Evolutionary conservation across 2,113 vertebrate genomes (phyloP).

Genomic region (Salvator merianae): DNA sequence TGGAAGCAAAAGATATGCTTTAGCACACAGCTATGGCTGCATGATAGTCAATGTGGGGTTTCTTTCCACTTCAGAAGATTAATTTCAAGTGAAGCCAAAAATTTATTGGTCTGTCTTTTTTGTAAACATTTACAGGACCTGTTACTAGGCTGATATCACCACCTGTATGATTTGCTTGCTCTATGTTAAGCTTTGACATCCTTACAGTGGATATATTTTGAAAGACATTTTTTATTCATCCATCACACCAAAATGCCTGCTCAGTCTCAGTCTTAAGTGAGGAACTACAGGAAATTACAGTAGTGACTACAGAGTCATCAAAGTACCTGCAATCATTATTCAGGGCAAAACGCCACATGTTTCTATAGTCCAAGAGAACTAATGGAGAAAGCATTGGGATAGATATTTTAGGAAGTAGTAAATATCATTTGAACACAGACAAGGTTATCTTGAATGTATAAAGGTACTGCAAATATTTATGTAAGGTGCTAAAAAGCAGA

Average conservation of each 20-base stretch:
- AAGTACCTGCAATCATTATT: constrained; percentile 6
- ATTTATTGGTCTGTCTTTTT: not conserved
- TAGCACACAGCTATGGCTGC: not conserved
- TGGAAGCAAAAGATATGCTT: not conserved
- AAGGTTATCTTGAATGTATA: constrained; percentile 84
- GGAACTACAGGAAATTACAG: not conserved
- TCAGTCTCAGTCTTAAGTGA: not conserved
- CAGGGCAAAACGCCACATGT: not conserved
- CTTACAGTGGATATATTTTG: not conserved
- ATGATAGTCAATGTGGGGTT: not conserved
- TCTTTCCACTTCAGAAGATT: not conserved
- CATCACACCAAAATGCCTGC: rapidly evolving
- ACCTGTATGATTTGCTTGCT: not conserved
- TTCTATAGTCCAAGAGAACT: not conserved
- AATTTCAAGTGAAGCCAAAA: not conserved
- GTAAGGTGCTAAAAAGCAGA: constrained; percentile 84
- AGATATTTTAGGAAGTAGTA: constrained; percentile 80
- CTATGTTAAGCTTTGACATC: constrained; percentile 1
- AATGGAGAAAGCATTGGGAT: constrained; percentile 48
- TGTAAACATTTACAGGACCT: not conserved
- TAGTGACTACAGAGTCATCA: not conserved
- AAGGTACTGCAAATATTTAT: constrained; percentile 94
- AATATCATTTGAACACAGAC: constrained; percentile 74
- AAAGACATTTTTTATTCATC: not conserved
- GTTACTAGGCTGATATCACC: not conserved